These are phyloP conservation scores for Helogale parvula DNA, from an alignment of 2,113 vertebrate species.

Conservation along the genomic window DNA sequence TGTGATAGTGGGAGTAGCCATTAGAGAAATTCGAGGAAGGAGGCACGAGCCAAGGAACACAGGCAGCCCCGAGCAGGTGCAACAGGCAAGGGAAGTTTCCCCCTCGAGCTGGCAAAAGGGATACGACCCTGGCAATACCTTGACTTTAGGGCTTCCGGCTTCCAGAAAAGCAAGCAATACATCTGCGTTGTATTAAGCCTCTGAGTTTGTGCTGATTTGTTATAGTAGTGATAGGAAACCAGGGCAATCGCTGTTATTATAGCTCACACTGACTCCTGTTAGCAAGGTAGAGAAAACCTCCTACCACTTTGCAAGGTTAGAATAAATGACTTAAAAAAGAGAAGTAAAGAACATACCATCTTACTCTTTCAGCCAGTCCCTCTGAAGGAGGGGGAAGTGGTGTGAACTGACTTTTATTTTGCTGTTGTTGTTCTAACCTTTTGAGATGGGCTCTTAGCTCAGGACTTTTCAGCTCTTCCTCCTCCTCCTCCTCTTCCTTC, in stretches of 20 bases:
- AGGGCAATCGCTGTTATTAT: background rate
- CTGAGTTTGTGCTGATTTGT: background rate
- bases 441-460: background rate
- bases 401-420: background rate
- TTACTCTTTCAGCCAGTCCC: background rate
- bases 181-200: background rate
- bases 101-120: background rate
- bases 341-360: background rate
- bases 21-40: background rate
- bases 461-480: background rate
- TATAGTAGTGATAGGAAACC: background rate
- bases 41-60: rapidly evolving
- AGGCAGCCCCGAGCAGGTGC: background rate
- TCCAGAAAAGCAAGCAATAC: background rate
- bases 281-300: background rate
- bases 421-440: background rate
- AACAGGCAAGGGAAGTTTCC: background rate
- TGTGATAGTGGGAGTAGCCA: rapidly evolving
- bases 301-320: background rate
- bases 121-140: too few species aligned
- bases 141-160: background rate
- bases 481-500: background rate
- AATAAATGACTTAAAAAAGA: background rate
- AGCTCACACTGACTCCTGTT: background rate
- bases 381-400: background rate